Conservation (phyloP, 2,113 vertebrate genomes). For the Stomatorhinus ivindoensis region DNA sequence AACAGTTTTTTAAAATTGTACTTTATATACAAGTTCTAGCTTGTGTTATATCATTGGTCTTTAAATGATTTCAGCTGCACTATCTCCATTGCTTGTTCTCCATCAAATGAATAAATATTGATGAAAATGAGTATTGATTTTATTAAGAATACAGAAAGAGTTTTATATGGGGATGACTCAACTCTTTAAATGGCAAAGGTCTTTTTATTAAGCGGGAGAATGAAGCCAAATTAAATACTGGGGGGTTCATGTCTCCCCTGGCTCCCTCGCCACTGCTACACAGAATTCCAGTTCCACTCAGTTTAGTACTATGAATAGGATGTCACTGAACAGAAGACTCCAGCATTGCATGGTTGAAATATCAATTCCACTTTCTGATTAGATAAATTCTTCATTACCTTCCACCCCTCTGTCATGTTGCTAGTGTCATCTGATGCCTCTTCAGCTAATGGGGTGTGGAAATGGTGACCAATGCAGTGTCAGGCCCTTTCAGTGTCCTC, state of each 20-base stretch:
- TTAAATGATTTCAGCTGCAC: neutral
- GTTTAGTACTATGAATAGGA: neutral
- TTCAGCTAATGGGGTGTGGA: neutral
- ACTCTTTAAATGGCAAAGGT: neutral
- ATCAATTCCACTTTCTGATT: neutral
- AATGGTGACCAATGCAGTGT: neutral
- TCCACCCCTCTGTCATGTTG: neutral
- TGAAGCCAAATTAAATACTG: neutral
- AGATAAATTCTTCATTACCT: neutral
- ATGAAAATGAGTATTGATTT: neutral
- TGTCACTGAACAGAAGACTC: neutral
- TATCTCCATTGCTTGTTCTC: neutral
- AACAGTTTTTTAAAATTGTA: neutral
- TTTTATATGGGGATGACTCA: neutral
- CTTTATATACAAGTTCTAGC: neutral
- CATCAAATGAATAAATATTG: neutral
- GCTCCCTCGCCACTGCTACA: neutral
- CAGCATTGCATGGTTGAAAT: neutral
- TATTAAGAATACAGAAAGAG: neutral
- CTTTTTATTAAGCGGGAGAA: neutral
- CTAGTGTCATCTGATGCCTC: neutral
- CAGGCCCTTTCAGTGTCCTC: neutral
- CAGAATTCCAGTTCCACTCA: neutral
- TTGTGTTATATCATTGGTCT: neutral
- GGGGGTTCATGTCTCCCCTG: neutral